Conservation (phyloP, 2,797 vertebrate species). For the Scleropages formosus region DNA sequence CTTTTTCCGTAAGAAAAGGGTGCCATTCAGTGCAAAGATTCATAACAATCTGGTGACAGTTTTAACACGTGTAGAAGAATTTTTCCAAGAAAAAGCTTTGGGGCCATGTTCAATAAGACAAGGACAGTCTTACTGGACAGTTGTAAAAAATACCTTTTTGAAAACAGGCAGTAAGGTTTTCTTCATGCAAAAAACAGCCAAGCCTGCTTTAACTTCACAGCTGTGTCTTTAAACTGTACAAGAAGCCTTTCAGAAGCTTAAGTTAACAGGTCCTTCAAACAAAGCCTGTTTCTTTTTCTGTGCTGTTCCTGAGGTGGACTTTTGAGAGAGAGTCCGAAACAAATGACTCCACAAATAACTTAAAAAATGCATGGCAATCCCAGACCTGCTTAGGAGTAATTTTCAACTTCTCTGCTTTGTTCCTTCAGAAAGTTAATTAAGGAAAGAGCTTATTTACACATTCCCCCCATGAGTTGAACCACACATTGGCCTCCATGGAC, state of each 20-base stretch:
- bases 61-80: no score
- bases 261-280: neutral
- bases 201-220: no score
- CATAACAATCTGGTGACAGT: no score
- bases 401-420: constrained; percentile 38
- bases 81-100: no score
- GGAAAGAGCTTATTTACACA: constrained; percentile 41
- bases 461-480: constrained; percentile 43
- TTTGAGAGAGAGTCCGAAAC: constrained; percentile 2
- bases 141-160: no score
- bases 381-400: constrained; percentile 32
- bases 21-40: no score
- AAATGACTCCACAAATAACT: constrained; percentile 8
- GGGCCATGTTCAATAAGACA: no score
- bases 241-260: no score
- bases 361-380: constrained; percentile 30
- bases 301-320: constrained; percentile 9
- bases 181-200: no score
- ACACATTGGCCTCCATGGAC: constrained; percentile 40
- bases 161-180: no score
- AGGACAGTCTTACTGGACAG: no score
- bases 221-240: constrained; percentile 19
- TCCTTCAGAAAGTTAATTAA: constrained; percentile 50
- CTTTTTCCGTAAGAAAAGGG: no score
- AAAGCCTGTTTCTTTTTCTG: constrained; percentile 5